Base-by-base conservation (phyloP, 2,888 invertebrate genomes). In the Agrilus mali region DNA sequence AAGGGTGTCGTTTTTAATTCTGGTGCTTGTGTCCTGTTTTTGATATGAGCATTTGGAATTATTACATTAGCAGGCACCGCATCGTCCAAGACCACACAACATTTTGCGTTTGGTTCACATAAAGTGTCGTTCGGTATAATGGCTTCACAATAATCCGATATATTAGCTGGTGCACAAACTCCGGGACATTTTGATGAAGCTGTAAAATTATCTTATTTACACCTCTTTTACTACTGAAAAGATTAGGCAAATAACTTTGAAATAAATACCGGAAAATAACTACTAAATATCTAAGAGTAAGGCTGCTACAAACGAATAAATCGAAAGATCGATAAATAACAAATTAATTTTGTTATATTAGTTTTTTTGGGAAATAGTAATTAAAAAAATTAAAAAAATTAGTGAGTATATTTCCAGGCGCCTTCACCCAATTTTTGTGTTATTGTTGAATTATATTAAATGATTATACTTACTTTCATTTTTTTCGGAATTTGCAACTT, bases 61-160 rank as follows among this genome's bases (percentile, higher is more conserved):
- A 86, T 76, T 45, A 87, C 72, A 60, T 85, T 82, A 0, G 81
- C 71, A 0, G 84, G 82, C 2, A 78, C 73, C 48, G 80, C 74
- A 54, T 82, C 81, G 0, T 79, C 77, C 58, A 80, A 86, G 8
- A 72, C 74, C 3, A 89, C 86, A 65, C 92, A 92, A 66, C 92
- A 92, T 44, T 80, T 76, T 46, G 82, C 72, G 1, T 83, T 84
- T 13, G 77, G 66, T 53, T 82, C 80, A 63, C 92, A 90, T 2
- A 88, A 72, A 27, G 77, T 78, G 32, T 75, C 71, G 2, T 80
- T 76, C 40, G 81, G 80, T 40, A 89, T 68, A 53, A 88, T 85
- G 0, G 87, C 88, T 56, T 89, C 87, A 61, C 92, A 92, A 63
- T 90, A 90, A 58, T 82, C 80, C 0, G 87, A 81, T 47, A 90